Percentiles rank a stretch among this genome's conserved stretches.
Conservation (phyloP, 2,113 vertebrate species). For the Lagopus muta region DNA sequence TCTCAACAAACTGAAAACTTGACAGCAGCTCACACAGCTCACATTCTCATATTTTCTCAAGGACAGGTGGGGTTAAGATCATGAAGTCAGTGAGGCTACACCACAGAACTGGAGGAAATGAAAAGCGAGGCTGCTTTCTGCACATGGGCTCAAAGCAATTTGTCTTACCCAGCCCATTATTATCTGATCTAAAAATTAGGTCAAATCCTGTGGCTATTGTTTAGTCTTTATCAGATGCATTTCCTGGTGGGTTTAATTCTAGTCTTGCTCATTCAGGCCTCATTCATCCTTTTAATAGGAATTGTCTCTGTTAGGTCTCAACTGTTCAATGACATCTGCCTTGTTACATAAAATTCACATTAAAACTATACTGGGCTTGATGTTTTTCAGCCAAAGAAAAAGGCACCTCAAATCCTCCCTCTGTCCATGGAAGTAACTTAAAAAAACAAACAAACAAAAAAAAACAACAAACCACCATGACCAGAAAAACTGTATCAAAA, state of each 20-base stretch:
- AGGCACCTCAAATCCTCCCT: background rate
- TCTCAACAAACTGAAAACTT: background rate
- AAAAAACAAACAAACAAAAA: background rate
- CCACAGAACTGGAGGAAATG: background rate
- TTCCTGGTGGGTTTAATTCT: slow-evolving; percentile 5
- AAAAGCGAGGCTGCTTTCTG: slow-evolving; percentile 11
- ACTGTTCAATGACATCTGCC: background rate
- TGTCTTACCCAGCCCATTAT: slow-evolving; percentile 27
- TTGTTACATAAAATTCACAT: background rate
- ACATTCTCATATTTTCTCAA: background rate
- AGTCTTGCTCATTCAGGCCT: background rate
- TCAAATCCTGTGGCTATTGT: slow-evolving; percentile 49
- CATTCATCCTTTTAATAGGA: slow-evolving; percentile 16
- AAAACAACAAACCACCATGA: background rate
- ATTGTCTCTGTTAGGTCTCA: background rate
- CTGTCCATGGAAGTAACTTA: background rate
- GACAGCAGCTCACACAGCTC: background rate
- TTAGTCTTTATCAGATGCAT: slow-evolving; percentile 12
- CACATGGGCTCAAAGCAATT: slow-evolving; percentile 49
- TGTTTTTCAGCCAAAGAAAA: background rate
- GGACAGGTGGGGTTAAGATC: background rate
- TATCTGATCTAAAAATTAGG: slow-evolving; percentile 51
- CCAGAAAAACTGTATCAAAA: slow-evolving; percentile 6
- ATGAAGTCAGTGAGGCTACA: background rate
- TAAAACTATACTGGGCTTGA: background rate